Evolutionary conservation across 1,140 invertebrate species (phyloP).

Genomic region (Holcopasites calliopsidis): DNA sequence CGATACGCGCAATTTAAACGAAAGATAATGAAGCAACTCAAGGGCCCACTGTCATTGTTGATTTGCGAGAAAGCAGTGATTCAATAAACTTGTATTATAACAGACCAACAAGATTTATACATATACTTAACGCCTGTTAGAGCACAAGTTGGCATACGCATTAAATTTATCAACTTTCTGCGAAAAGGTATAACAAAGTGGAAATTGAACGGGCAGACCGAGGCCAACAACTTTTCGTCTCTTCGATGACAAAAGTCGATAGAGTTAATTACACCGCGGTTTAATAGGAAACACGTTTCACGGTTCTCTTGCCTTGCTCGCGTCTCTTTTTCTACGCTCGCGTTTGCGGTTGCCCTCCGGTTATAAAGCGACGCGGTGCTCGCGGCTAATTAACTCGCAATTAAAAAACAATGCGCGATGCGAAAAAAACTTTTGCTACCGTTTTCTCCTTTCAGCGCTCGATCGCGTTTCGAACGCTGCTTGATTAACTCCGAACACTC

Average conservation of each 20-base stretch:
- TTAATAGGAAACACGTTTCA: conserved; percentile 16
- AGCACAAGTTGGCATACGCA: too few species aligned
- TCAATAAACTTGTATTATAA: conserved; percentile 75
- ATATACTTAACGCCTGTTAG: too few species aligned
- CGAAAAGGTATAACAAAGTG: neutral
- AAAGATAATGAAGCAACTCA: conserved; percentile 13
- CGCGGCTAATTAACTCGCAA: neutral
- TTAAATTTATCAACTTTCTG: neutral
- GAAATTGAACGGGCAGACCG: neutral
- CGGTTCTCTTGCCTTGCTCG: neutral
- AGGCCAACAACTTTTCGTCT: neutral
- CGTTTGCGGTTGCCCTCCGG: neutral
- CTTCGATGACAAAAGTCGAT: neutral
- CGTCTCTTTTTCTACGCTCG: neutral
- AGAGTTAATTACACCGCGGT: neutral
- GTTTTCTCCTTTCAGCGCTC: neutral
- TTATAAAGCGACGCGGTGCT: neutral
- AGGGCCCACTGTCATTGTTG: conserved; percentile 64
- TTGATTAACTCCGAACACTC: neutral
- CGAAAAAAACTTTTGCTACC: neutral
- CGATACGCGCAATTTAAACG: conserved; percentile 15
- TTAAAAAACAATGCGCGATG: neutral
- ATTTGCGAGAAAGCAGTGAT: conserved; percentile 66
- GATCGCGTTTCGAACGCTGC: too few species aligned
- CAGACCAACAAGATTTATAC: conserved; percentile 31